Evolutionary conservation across 35 echinoderm and acorn worm genomes (phyloP), one percentile per base, ranked within the genome.

Genomic region (Hemicentrotus pulcherrimus): DNA sequence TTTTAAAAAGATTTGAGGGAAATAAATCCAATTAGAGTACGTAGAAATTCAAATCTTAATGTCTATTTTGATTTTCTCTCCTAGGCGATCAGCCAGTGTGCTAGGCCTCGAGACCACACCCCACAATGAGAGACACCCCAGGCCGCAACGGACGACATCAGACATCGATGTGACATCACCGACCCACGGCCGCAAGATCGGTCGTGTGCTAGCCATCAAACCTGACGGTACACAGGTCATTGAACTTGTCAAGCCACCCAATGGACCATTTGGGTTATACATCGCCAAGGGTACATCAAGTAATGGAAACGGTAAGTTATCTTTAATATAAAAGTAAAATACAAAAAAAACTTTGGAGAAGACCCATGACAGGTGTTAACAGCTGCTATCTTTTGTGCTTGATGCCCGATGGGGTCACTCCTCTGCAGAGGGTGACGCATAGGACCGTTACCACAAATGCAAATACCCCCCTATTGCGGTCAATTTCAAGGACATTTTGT

Each of bases 221-320:
- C 91, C 96, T 6, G 97, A 99, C 94, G 96, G 98, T 24, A 96
- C 98, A 31, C 95, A 97, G 85, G 92, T 96, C 28, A 96, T 99
- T 35, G 95, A 96, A 60, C 94, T 99, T 1, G 95, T 98, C 14
- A 98, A 97, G 58, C 98, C 98, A 9, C 98, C 98, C 0, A 98
- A 94, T 60, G 98, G 98, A 85, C 98, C 98, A 15, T 99, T 99
- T 98, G 98, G 98, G 22, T 99, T 99, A 55, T 99, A 99, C 78
- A 99, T 99, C 12, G 98, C 98, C 31, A 97, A 91, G 86, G 98
- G 98, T 9, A 95, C 97, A 16, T 97, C 95, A 6, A 95, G 91
- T 16, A 95, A 96, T 91, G 98, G 97, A 31, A 88, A 95, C 48
- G 98, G 98, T 98, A 88, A 94, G 95, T 35, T 35, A 3, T 41